Evolutionary conservation across 2,797 vertebrate genomes (phyloP).

Genomic region (Alectoris magna): DNA sequence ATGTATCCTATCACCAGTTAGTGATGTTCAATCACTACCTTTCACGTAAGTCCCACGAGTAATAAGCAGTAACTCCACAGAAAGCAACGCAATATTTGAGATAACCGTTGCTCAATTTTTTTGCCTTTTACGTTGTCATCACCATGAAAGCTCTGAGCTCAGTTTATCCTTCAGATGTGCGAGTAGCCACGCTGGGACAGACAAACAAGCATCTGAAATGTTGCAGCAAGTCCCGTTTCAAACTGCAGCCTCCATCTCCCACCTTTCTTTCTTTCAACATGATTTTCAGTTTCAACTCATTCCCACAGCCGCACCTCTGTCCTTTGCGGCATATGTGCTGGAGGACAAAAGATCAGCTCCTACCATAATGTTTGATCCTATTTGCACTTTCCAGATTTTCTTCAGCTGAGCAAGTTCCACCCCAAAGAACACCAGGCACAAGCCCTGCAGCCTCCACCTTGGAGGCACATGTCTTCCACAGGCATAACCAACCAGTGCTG

Average conservation of each 20-base stretch:
- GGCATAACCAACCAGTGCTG: fast-evolving
- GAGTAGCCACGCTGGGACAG: not conserved
- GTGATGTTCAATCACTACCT: not conserved
- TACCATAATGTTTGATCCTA: not conserved
- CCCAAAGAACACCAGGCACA: fast-evolving
- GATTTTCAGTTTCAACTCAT: conserved; percentile 9
- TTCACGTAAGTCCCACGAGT: not conserved
- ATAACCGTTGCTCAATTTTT: not conserved
- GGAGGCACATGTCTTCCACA: fast-evolving
- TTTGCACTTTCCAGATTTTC: not conserved
- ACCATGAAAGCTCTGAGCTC: not conserved
- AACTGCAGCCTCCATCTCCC: not conserved
- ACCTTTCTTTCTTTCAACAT: conserved; percentile 30
- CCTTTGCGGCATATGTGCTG: not conserved
- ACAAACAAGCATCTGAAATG: conserved; percentile 28
- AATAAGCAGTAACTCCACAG: not conserved
- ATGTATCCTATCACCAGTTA: not conserved
- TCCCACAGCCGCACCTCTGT: conserved; percentile 6
- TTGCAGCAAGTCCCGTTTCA: conserved; percentile 42
- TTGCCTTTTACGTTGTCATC: not conserved
- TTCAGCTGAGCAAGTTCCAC: not conserved
- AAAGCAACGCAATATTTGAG: not conserved
- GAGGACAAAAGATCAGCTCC: not conserved
- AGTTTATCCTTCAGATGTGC: not conserved
- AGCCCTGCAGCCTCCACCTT: not conserved